Base-by-base conservation (phyloP, 2,888 invertebrate genomes). In the Chloromyia formosa region DNA sequence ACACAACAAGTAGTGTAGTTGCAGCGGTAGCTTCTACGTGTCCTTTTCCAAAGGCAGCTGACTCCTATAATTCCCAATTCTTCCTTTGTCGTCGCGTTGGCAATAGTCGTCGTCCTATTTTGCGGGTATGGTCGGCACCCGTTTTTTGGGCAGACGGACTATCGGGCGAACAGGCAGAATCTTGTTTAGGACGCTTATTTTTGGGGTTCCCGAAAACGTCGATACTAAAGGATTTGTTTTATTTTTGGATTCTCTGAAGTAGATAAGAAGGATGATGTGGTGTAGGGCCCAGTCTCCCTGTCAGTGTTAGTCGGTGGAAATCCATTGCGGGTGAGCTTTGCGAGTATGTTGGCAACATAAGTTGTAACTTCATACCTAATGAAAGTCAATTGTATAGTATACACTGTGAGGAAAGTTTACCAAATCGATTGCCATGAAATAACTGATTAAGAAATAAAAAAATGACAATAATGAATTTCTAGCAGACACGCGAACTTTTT, bases 141-240 rank as follows among this genome's bases (percentile, higher is more conserved):
- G 16, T 16, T 40, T n/a, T 35, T 35, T 7, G 27, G 27, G 42
- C 16, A 62, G 40, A 62, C 62, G 62, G 66, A 66, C 66, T 18
- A 35, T 66, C 42, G 66, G 66, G 66, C 66, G 45, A 45, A 66
- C 66, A 66, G 45, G 66, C 66, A 66, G 58, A 1, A 56, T 66
- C 27, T 4, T 35, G 27, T 35, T 71, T 71, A 58, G 71, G 49
- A 49, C 60, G 73, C 45, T 73, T 73, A 49, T 61, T 73, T 73
- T 73, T 73, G 73, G 61, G 73, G 16, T n/a, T 60, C 42, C 35
- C 72, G 53, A 61, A 62, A 73, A 49, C 73, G 73, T 73, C 73
- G 73, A 73, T 62, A 73, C 61, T 35, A 20, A 7, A 10, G 58
- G 71, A 71, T 58, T 71, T 71, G 71, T 56, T 71, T 71, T 71